Percentiles rank a stretch among this genome's conserved stretches.
phyloP scores from a whole-genome alignment of 2,797 vertebrate species.

The Parotocinclus haroldoi region DNA sequence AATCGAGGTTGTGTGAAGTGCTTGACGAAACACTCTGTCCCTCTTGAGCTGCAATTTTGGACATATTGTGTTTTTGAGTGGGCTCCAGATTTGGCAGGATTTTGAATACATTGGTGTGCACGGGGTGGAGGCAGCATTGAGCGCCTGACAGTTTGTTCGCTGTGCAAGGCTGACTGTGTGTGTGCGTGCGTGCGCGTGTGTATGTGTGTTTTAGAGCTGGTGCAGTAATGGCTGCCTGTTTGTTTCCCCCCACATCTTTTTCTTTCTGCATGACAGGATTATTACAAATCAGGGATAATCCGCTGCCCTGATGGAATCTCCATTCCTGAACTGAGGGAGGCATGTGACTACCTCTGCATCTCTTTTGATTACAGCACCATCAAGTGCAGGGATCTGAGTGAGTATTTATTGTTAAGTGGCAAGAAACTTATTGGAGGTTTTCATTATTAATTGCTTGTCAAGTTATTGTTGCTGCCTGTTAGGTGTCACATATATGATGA shows the following conservation, averaged over 20 bases:
- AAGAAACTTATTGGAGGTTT: background rate
- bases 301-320: slow-evolving; percentile 98
- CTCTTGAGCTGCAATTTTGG: slow-evolving; percentile 2
- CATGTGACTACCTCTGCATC: slow-evolving; percentile 99
- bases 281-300: slow-evolving; percentile 98
- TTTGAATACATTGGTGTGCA: slow-evolving; percentile 40
- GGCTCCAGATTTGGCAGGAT: slow-evolving; percentile 38
- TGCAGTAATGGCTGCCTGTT: slow-evolving; percentile 72
- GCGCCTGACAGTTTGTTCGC: slow-evolving; percentile 50
- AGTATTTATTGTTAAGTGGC: slow-evolving; percentile 66
- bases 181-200: slow-evolving; percentile 13
- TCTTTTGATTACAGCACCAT: slow-evolving; percentile 97
- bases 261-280: slow-evolving; percentile 83
- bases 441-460: too few relatives aligned
- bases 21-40: slow-evolving; percentile 13
- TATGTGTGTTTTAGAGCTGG: slow-evolving; percentile 50
- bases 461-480: background rate
- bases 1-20: background rate
- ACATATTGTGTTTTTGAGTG: slow-evolving; percentile 17
- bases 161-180: slow-evolving; percentile 5
- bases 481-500: background rate
- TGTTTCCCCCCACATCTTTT: slow-evolving; percentile 47
- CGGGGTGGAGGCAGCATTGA: slow-evolving; percentile 12
- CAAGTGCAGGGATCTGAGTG: slow-evolving; percentile 99
- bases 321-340: slow-evolving; percentile 96